A percentile compares a stretch with the other conserved stretches of the same genome.
Conservation (phyloP, 1,140 invertebrate genomes). For the Cardiocondyla obscurior region DNA sequence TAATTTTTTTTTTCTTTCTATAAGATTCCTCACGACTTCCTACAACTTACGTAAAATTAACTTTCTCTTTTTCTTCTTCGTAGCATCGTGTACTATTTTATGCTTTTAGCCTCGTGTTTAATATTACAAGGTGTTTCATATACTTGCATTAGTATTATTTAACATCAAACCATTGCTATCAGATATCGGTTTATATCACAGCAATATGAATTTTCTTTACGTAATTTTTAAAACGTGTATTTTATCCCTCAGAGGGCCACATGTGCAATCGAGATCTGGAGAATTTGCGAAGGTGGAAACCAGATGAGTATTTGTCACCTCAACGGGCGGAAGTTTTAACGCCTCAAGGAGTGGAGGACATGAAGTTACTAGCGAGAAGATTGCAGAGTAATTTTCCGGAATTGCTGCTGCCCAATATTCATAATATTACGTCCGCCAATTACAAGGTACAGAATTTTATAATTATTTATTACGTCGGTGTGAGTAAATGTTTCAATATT, state of each 20-base stretch:
- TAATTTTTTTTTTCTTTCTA: not conserved
- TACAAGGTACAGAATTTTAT: slow-evolving; percentile 71
- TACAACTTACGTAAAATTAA: not conserved
- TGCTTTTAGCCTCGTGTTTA: not conserved
- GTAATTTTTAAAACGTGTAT: not conserved
- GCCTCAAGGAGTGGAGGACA: slow-evolving; percentile 79
- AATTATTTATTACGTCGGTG: not conserved
- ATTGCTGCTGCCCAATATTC: slow-evolving; percentile 68
- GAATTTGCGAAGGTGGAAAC: slow-evolving; percentile 77
- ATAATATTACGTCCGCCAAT: slow-evolving; percentile 66
- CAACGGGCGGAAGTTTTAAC: slow-evolving; percentile 73
- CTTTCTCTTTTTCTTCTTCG: not conserved
- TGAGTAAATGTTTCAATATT: not conserved
- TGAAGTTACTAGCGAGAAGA: slow-evolving; percentile 77
- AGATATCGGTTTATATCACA: too few relatives aligned
- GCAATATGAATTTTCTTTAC: not conserved
- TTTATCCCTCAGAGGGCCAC: slow-evolving; percentile 74
- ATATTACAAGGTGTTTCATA: too few relatives aligned
- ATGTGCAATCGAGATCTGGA: slow-evolving; percentile 80
- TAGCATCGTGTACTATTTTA: not conserved
- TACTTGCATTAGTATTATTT: too few relatives aligned
- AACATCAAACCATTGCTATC: too few relatives aligned
- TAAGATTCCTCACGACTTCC: not conserved
- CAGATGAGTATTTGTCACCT: slow-evolving; percentile 65
- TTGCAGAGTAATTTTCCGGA: slow-evolving; percentile 78